Conservation (phyloP, 2,113 vertebrate species). For the Nibea albiflora region DNA sequence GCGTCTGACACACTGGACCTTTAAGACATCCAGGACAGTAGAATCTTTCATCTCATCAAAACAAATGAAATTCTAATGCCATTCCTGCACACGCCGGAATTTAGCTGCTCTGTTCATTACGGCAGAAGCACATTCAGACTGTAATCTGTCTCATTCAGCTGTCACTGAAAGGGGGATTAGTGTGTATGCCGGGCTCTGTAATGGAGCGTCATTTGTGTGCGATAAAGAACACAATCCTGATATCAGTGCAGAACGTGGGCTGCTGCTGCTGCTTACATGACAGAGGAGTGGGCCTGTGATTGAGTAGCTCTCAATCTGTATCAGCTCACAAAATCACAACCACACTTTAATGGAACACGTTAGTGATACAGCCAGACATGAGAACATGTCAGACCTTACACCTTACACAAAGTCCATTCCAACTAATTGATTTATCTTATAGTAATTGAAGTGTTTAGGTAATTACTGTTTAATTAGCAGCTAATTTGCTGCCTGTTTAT, state of each 20-base stretch:
- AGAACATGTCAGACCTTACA: neutral
- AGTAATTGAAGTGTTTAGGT: neutral
- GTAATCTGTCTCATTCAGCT: conserved; percentile 4
- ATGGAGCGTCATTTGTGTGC: neutral
- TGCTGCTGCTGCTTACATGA: neutral
- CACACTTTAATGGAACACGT: neutral
- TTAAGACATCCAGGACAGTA: neutral
- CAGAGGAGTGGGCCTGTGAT: neutral
- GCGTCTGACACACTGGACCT: too few relatives aligned
- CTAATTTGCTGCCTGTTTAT: neutral
- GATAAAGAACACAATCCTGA: neutral
- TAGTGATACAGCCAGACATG: neutral
- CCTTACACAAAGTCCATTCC: too few relatives aligned
- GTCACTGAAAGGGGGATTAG: neutral
- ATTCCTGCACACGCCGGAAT: neutral
- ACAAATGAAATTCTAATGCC: neutral
- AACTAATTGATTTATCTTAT: neutral
- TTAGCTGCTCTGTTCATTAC: neutral
- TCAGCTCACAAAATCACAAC: neutral
- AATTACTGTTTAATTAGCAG: neutral
- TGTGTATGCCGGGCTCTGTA: neutral
- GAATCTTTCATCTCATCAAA: neutral
- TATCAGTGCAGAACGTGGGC: neutral
- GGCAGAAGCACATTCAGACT: conserved; percentile 6
- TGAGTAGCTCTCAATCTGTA: neutral